Evolutionary conservation across 1,140 invertebrate genomes (phyloP), one percentile per base, ranked within the genome.

Genomic region (Drosophila rufa): DNA sequence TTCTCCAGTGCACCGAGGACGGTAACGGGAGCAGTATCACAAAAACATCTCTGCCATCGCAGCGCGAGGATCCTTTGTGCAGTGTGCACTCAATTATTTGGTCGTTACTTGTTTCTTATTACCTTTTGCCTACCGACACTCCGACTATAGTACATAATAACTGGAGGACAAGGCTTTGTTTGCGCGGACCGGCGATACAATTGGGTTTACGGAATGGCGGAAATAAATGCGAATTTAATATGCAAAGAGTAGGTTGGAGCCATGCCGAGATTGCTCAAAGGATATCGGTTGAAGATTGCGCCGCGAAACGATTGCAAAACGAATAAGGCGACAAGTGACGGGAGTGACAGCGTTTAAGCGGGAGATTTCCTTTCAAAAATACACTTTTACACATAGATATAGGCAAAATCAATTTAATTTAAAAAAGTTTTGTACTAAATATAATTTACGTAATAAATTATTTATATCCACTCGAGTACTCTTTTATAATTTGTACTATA

Each of bases 11-110:
- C 22, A 55, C 19, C 17, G 51, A 55, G 33, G 15, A 55, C 19
- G 42, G 40, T 5, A 14, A 38, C 30, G 38, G 22, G 33, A 22
- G 11, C 2, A 19, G 17, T 57, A 43, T 78, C 46, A 48, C 68
- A 74, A 53, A 58, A 59, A 42, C 33, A 60, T 38, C 57, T 12
- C 57, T 61, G 12, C 51, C 61, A 59, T 70, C 61, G 61, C 58
- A 64, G 47, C 58, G 80, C 61, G 48, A 50, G 65, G 27, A 90
- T 80, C 81, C 84, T 84, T 87, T 87, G 84, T 90, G 46, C 62
- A 66, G 45, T 40, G 53, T 74, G 65, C 64, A 83, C 81, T 81
- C 85, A 90, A 90, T 89, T 89, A 89, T 85, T 90, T 85, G 85
- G 68, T 70, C 64, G 85, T 82, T 85, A 73, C 85, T 64, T 80